These are phyloP conservation scores for Gallinago nigripennis DNA, from an alignment of 2,797 vertebrate genomes.

Conservation along the genomic window DNA sequence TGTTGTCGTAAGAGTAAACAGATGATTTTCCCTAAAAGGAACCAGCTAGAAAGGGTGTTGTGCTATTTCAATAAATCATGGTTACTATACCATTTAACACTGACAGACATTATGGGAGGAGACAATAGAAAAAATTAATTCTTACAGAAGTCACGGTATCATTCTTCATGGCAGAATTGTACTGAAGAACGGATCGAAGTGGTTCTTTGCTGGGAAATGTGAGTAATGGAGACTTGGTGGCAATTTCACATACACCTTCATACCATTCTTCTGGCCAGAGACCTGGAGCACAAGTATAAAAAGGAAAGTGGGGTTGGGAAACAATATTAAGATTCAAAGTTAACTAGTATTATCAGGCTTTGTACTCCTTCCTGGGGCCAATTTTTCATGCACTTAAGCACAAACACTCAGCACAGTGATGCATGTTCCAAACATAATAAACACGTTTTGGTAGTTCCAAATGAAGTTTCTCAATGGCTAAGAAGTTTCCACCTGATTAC, in stretches of 20 bases:
- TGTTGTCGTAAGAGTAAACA: not conserved
- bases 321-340: not conserved
- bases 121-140: not conserved
- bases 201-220: slow-evolving; percentile 96
- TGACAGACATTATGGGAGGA: not conserved
- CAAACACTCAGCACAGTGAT: not conserved
- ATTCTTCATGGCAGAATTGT: slow-evolving; percentile 97
- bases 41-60: not conserved
- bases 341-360: not conserved
- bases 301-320: not conserved
- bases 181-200: slow-evolving; percentile 93
- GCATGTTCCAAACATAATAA: not conserved
- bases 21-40: not conserved
- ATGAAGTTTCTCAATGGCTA: not conserved
- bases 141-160: slow-evolving; percentile 92
- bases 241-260: slow-evolving; percentile 96
- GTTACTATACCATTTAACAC: not conserved
- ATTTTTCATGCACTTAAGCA: not conserved
- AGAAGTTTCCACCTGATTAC: not conserved
- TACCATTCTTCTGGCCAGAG: slow-evolving; percentile 98
- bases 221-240: slow-evolving; percentile 92
- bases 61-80: not conserved
- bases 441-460: not conserved
- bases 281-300: slow-evolving; percentile 73
- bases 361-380: not conserved